A percentile compares a stretch with the other conserved stretches of the same genome.
phyloP scores from a whole-genome alignment of 2,888 invertebrate genomes.

The Rosalia funebris region DNA sequence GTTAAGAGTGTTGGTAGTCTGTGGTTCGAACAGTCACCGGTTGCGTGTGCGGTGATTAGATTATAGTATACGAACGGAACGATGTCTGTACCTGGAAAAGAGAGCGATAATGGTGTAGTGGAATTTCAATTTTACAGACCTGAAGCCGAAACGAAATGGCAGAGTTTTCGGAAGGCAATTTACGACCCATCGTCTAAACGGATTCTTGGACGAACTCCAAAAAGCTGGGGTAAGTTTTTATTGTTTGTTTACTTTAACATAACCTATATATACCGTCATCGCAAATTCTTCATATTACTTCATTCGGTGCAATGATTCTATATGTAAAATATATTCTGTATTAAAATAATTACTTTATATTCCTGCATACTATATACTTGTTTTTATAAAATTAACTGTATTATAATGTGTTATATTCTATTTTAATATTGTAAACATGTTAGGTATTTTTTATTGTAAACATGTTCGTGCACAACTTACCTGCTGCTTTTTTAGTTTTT shows the following conservation, averaged over 20 bases:
- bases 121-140: constrained; percentile 53
- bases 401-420: too few species aligned
- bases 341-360: too few species aligned
- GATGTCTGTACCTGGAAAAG: constrained; percentile 47
- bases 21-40: not conserved
- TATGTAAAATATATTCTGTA: too few species aligned
- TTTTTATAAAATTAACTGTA: too few species aligned
- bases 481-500: too few species aligned
- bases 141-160: constrained; percentile 51
- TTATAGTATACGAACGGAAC: not conserved
- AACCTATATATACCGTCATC: not conserved
- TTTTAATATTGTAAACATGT: too few species aligned
- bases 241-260: constrained; percentile 26
- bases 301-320: too few species aligned
- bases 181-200: constrained; percentile 54
- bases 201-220: constrained; percentile 54
- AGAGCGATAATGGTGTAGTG: constrained; percentile 52
- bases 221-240: constrained; percentile 56
- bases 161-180: constrained; percentile 49
- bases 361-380: too few species aligned
- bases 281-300: not conserved
- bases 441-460: too few species aligned
- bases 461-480: too few species aligned
- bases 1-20: too few species aligned
- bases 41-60: not conserved